phyloP scores from a whole-genome alignment of 2,888 invertebrate genomes.

The Lasioglossum calceatum region DNA sequence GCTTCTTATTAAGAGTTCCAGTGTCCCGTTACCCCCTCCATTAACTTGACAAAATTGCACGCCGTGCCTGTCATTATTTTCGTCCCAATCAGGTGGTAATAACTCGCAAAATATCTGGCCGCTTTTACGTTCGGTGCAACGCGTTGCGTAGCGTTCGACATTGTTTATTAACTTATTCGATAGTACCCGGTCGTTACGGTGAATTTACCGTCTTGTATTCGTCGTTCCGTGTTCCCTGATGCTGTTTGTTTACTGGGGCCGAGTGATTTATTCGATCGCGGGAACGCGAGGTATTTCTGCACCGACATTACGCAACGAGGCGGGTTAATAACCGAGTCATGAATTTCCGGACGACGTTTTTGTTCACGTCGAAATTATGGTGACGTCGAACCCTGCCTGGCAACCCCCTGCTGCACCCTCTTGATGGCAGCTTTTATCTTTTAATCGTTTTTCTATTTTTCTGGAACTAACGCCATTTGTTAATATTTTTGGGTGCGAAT shows the following conservation, averaged over 20 bases:
- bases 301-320: slow-evolving; percentile 45
- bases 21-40: background rate
- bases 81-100: background rate
- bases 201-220: background rate
- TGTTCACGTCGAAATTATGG: slow-evolving; percentile 67
- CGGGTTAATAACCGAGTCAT: slow-evolving; percentile 72
- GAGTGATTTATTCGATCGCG: slow-evolving; percentile 25
- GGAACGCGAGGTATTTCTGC: slow-evolving; percentile 27
- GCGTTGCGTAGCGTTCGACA: background rate
- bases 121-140: background rate
- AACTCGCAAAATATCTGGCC: background rate
- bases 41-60: slow-evolving; percentile 3
- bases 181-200: background rate
- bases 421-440: background rate
- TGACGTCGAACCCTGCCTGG: slow-evolving; percentile 53
- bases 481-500: background rate
- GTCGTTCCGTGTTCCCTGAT: background rate
- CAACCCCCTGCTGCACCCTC: slow-evolving; percentile 28
- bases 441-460: background rate
- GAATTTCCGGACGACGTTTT: slow-evolving; percentile 69
- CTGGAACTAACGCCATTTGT: background rate
- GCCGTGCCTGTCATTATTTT: background rate
- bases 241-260: background rate
- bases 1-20: slow-evolving; percentile 1
- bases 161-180: slow-evolving; percentile 8